These are phyloP conservation scores for Leptothorax acervorum DNA, from an alignment of 2,888 invertebrate genomes.

Conservation along the genomic window DNA sequence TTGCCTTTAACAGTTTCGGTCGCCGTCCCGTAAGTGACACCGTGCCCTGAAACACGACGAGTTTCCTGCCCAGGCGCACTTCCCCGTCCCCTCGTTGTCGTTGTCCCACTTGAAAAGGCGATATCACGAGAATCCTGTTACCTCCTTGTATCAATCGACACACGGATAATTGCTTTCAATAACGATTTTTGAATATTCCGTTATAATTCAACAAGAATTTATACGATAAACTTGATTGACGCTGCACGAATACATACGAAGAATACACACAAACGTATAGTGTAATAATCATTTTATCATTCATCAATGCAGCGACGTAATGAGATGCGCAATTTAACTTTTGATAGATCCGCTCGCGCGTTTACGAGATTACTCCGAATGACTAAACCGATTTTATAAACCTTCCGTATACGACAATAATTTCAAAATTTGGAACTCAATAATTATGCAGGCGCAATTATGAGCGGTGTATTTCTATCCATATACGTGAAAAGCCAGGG, in stretches of 20 bases:
- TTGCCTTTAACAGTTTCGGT: constrained; percentile 53
- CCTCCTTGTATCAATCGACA: not conserved
- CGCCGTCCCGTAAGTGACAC: constrained; percentile 36
- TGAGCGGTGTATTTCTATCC: not conserved
- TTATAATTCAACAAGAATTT: not conserved
- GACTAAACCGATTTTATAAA: constrained; percentile 25
- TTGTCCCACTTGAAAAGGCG: not conserved
- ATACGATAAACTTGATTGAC: not conserved
- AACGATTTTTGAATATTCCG: not conserved
- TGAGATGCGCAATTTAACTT: constrained; percentile 33
- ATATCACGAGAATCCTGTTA: not conserved
- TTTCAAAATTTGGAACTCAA: not conserved
- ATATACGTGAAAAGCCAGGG: not conserved
- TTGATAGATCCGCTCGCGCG: constrained; percentile 3
- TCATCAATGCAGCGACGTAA: not conserved
- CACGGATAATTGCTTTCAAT: not conserved
- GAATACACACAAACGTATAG: not conserved
- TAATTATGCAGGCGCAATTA: constrained; percentile 26
- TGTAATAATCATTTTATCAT: constrained; percentile 7
- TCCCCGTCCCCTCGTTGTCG: not conserved
- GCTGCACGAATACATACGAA: not conserved
- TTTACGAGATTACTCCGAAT: not conserved
- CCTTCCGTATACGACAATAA: not conserved
- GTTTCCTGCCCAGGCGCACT: not conserved
- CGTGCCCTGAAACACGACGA: constrained; percentile 14